Evolutionary conservation across 2,888 invertebrate genomes (phyloP).

Genomic region (Eupithecia exiguata): DNA sequence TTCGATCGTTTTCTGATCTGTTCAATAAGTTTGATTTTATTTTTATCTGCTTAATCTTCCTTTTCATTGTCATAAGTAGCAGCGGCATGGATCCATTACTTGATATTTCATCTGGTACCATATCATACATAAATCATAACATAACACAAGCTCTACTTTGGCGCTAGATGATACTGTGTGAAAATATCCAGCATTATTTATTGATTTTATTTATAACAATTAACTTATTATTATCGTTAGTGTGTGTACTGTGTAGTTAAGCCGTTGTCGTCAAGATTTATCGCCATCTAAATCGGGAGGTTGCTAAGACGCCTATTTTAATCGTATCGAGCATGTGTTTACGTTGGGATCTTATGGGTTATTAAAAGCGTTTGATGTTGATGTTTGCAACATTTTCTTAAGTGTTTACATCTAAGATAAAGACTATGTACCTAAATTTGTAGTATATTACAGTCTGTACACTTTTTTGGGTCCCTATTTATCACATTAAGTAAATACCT

Average conservation of each 20-base stretch:
- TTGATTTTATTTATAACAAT: background rate
- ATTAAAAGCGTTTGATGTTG: conserved; percentile 1
- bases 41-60: background rate
- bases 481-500: too few relatives aligned
- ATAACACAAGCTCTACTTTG: background rate
- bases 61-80: background rate
- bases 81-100: background rate
- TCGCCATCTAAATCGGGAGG: conserved; percentile 19
- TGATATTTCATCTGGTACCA: background rate
- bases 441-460: background rate
- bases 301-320: conserved; percentile 16
- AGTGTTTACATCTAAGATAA: background rate
- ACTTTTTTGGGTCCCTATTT: too few relatives aligned
- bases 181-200: background rate
- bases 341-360: conserved; percentile 7
- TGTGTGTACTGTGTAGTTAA: background rate
- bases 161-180: background rate
- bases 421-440: background rate
- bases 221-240: too few relatives aligned
- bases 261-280: background rate
- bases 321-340: conserved; percentile 10
- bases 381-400: background rate
- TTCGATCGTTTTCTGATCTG: too few relatives aligned
- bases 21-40: background rate
- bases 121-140: too few relatives aligned